These are phyloP conservation scores for Halyomorpha halys DNA, from an alignment of 1,140 invertebrate species.

Conservation along the genomic window DNA sequence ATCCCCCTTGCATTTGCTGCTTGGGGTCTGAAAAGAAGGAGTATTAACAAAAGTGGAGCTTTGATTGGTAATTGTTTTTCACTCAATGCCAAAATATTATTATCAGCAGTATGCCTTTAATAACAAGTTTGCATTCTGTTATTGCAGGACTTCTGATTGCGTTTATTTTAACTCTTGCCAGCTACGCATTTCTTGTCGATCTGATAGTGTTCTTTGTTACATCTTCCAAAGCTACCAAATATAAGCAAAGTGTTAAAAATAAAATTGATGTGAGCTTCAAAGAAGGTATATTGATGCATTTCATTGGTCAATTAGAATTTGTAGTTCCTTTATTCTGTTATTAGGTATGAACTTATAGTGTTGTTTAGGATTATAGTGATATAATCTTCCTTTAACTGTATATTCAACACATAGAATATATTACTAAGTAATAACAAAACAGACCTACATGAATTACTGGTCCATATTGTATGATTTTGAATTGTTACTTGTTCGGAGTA, in stretches of 20 bases:
- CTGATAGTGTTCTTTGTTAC: constrained; percentile 69
- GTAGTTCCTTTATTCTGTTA: too few relatives aligned
- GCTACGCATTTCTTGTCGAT: constrained; percentile 61
- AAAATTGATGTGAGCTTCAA: constrained; percentile 70
- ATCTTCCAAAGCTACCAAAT: constrained; percentile 75
- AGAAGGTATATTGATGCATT: constrained; percentile 54
- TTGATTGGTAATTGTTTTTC: constrained; percentile 45
- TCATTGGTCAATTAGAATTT: too few relatives aligned
- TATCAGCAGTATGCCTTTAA: too few relatives aligned
- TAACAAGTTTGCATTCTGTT: constrained; percentile 22
- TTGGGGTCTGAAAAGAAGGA: constrained; percentile 55
- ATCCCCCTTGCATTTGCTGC: constrained; percentile 54
- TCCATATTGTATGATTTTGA: too few relatives aligned
- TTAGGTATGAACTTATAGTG: too few relatives aligned
- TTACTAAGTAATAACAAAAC: too few relatives aligned
- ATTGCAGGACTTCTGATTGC: constrained; percentile 57
- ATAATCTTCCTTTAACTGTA: too few relatives aligned
- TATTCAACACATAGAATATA: too few relatives aligned
- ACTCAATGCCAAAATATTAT: too few relatives aligned
- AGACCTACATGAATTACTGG: too few relatives aligned
- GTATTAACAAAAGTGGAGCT: constrained; percentile 57
- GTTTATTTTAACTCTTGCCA: constrained; percentile 69
- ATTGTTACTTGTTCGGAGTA: too few relatives aligned
- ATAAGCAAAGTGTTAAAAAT: constrained; percentile 53
- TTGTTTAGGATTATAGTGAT: too few relatives aligned